Conservation (phyloP, 2,113 vertebrate genomes). For the Lasiurus borealis region DNA sequence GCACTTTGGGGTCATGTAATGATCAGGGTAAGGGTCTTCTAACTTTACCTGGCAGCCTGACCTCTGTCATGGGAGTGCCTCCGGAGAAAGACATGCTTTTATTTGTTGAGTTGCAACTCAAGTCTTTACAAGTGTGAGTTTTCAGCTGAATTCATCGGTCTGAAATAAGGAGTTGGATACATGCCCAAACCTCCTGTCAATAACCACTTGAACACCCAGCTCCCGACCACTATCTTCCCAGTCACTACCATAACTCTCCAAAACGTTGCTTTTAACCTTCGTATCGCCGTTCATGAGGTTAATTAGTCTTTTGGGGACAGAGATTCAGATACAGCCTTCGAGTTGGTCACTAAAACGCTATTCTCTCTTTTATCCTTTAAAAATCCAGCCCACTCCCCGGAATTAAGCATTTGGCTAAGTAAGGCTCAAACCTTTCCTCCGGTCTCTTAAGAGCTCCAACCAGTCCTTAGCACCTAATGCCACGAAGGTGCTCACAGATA, state of each 20-base stretch:
- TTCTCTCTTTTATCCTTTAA: background rate
- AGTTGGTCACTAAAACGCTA: background rate
- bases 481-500: background rate
- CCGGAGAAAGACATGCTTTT: background rate
- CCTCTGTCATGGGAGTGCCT: background rate
- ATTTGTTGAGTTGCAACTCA: background rate
- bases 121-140: background rate
- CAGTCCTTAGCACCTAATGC: fast-evolving
- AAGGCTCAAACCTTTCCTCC: background rate
- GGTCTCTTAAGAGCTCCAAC: background rate
- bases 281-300: background rate
- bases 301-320: fast-evolving
- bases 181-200: background rate
- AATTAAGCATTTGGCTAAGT: background rate
- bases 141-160: background rate
- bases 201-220: background rate
- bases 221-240: background rate
- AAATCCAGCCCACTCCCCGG: background rate
- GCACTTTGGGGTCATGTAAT: background rate
- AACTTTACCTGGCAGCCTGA: background rate
- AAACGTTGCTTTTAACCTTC: background rate
- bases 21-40: fast-evolving
- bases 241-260: background rate
- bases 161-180: background rate
- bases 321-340: background rate